Conservation (phyloP, 2,888 invertebrate genomes). For the Metopia argyrocephala region DNA sequence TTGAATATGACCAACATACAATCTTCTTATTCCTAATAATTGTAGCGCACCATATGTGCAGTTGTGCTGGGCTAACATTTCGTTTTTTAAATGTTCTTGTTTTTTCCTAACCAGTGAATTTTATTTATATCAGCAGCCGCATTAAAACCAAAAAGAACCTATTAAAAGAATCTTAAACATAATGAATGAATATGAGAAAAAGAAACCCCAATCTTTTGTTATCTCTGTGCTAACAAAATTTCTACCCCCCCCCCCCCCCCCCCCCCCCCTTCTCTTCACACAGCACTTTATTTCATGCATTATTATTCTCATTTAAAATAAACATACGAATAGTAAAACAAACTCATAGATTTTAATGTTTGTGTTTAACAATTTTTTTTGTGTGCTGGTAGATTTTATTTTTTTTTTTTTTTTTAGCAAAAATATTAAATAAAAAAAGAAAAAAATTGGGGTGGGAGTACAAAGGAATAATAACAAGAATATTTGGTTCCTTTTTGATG, state of each 20-base stretch:
- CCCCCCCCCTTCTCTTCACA: background rate
- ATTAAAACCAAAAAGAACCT: conserved; percentile 44
- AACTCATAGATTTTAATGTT: background rate
- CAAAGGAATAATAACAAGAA: too few species aligned
- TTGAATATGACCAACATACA: too few species aligned
- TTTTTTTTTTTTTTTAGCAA: background rate
- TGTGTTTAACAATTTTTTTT: background rate
- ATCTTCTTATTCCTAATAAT: too few species aligned
- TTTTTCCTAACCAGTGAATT: background rate
- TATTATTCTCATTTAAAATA: background rate
- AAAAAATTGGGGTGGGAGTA: background rate
- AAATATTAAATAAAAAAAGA: background rate
- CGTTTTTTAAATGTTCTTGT: background rate
- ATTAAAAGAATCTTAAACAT: conserved; percentile 5
- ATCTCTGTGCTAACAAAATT: background rate
- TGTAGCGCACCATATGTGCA: too few species aligned
- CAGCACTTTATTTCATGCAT: background rate
- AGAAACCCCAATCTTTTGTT: conserved; percentile 17
- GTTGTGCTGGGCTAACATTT: too few species aligned
- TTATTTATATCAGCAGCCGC: background rate
- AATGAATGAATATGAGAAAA: conserved; percentile 39
- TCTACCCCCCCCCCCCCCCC: background rate
- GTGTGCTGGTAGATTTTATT: too few species aligned
- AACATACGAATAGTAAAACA: background rate
- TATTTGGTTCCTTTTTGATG: background rate